Conservation (phyloP, 1,140 invertebrate genomes). For the Macrostomum lignano region DNA sequence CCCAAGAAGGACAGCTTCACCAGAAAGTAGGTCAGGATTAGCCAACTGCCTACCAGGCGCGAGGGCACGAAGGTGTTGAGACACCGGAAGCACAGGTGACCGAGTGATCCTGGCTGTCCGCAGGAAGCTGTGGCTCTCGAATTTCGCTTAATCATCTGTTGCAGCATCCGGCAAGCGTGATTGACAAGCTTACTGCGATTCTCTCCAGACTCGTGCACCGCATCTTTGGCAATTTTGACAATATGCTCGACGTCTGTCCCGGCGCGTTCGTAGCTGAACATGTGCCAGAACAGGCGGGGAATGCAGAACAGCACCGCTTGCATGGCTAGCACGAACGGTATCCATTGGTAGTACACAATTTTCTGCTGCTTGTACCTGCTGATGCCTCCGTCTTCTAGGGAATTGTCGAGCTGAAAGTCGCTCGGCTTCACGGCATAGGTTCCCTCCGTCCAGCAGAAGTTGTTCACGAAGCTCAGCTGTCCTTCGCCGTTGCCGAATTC, state of each 20-base stretch:
- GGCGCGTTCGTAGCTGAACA: constrained; percentile 2
- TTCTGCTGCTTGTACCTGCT: constrained; percentile 1
- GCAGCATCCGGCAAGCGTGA: too few relatives aligned
- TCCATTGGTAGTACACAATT: constrained; percentile 6
- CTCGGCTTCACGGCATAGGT: constrained; percentile 4
- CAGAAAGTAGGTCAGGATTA: too few relatives aligned
- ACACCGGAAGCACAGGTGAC: too few relatives aligned
- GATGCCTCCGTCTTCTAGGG: not conserved
- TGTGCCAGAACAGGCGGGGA: constrained; percentile 5
- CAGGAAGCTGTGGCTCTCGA: too few relatives aligned
- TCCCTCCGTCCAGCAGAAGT: constrained; percentile 6
- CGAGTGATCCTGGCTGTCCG: too few relatives aligned
- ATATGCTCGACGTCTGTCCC: constrained; percentile 3
- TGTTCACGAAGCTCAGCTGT: constrained; percentile 2
- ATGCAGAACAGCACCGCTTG: constrained; percentile 3
- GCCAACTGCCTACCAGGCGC: too few relatives aligned
- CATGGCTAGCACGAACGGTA: constrained; percentile 5
- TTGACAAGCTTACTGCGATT: not conserved
- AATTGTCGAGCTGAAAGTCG: not conserved
- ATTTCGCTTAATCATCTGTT: too few relatives aligned
- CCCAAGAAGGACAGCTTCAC: too few relatives aligned
- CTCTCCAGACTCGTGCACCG: not conserved
- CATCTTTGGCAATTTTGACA: not conserved
- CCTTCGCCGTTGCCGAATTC: constrained; percentile 4
- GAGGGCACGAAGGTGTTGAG: too few relatives aligned